phyloP scores from a whole-genome alignment of 2,888 invertebrate genomes.

The Polydrusus cervinus region DNA sequence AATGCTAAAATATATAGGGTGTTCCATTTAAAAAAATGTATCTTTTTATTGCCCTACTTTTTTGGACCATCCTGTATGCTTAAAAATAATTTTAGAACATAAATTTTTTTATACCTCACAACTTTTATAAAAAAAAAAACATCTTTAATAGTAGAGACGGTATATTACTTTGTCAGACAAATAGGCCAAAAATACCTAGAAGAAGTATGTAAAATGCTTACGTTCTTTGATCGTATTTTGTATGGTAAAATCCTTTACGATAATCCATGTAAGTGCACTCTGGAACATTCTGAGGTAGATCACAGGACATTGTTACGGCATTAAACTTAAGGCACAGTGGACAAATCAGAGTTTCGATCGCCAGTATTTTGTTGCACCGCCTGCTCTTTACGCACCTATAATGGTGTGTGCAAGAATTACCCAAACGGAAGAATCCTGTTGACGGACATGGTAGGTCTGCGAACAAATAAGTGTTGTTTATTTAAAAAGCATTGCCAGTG shows the following conservation, averaged over 20 bases:
- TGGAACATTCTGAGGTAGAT: constrained; percentile 62
- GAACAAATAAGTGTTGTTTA: too few relatives aligned
- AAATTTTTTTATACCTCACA: too few relatives aligned
- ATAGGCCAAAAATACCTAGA: too few relatives aligned
- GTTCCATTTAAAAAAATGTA: too few relatives aligned
- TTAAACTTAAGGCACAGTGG: constrained; percentile 64
- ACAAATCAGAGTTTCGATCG: constrained; percentile 56
- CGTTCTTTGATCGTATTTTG: constrained; percentile 7
- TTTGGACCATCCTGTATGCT: too few relatives aligned
- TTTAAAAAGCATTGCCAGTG: too few relatives aligned
- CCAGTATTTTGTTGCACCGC: constrained; percentile 49
- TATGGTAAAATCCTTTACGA: not conserved
- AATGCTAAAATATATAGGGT: too few relatives aligned
- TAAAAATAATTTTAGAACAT: too few relatives aligned
- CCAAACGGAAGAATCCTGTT: constrained; percentile 58
- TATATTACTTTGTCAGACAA: too few relatives aligned
- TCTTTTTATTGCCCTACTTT: too few relatives aligned
- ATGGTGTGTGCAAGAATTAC: constrained; percentile 61
- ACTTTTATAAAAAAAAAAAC: too few relatives aligned
- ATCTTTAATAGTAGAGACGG: too few relatives aligned
- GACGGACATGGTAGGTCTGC: constrained; percentile 53
- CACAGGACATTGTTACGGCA: constrained; percentile 58
- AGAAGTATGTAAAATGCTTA: constrained; percentile 6
- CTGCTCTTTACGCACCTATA: constrained; percentile 59
- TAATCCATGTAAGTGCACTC: constrained; percentile 60